A percentile compares a stretch with the other conserved stretches of the same genome.
phyloP scores from a whole-genome alignment of 2,888 invertebrate species.

The Sphaeridia pumilis region DNA sequence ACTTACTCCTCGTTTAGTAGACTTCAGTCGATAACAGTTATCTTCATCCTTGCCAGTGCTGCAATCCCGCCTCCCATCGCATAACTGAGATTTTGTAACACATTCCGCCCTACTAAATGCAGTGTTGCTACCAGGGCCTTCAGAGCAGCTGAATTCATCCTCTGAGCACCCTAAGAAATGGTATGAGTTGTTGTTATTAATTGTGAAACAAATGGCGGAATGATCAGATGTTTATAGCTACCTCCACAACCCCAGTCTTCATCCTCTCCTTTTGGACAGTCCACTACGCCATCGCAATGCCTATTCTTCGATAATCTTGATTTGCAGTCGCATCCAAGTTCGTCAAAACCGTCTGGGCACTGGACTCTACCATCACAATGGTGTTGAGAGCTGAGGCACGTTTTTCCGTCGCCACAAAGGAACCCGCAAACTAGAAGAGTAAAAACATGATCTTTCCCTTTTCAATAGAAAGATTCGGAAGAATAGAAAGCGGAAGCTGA shows the following conservation, averaged over 20 bases:
- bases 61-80: constrained; percentile 56
- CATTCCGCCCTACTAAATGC: constrained; percentile 44
- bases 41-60: constrained; percentile 60
- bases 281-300: constrained; percentile 67
- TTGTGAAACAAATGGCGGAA: background rate
- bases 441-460: too few relatives aligned
- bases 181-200: background rate
- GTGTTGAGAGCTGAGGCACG: constrained; percentile 12
- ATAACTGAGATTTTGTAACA: constrained; percentile 49
- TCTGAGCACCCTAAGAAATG: constrained; percentile 9
- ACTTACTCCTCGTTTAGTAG: constrained; percentile 16
- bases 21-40: constrained; percentile 46
- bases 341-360: constrained; percentile 67
- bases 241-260: constrained; percentile 17
- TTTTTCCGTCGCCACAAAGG: constrained; percentile 20
- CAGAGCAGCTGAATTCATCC: constrained; percentile 14
- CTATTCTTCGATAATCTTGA: constrained; percentile 53
- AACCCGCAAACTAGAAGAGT: constrained; percentile 18
- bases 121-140: constrained; percentile 1
- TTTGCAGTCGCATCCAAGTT: constrained; percentile 58
- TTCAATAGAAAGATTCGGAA: too few relatives aligned
- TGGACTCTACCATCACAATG: constrained; percentile 17
- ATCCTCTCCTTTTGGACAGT: constrained; percentile 38
- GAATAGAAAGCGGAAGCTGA: too few relatives aligned
- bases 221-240: too few relatives aligned